Conservation (phyloP, 2,113 vertebrate genomes). For the Antennarius striatus region DNA sequence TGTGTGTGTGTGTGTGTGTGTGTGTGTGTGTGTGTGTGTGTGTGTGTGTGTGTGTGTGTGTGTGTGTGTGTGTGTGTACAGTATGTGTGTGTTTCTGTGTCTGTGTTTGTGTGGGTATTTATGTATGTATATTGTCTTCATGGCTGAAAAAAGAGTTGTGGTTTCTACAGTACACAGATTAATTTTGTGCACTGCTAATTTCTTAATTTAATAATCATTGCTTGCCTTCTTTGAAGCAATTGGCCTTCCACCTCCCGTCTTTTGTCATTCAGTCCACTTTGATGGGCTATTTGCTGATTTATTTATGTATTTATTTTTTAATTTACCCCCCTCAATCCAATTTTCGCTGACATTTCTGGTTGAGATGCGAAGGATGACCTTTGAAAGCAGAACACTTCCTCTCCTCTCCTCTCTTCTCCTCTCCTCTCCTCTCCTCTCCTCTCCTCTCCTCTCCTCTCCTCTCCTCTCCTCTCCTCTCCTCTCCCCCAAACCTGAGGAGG, state of each 20-base stretch:
- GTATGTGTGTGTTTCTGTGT: background rate
- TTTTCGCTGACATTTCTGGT: conserved; percentile 93
- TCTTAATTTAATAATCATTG: conserved; percentile 60
- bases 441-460: conserved; percentile 22
- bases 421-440: background rate
- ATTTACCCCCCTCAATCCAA: conserved; percentile 85
- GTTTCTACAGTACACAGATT: conserved; percentile 56
- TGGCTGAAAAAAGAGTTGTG: conserved; percentile 18
- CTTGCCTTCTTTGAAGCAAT: conserved; percentile 12
- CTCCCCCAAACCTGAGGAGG: too few species aligned
- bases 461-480: conserved; percentile 4
- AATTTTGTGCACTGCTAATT: conserved; percentile 49
- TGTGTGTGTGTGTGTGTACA: background rate
- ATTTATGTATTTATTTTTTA: conserved; percentile 85
- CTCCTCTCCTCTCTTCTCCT: background rate
- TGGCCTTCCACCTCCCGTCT: conserved; percentile 61
- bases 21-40: background rate
- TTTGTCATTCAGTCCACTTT: conserved; percentile 48
- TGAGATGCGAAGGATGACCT: conserved; percentile 88
- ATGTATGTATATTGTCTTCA: conserved; percentile 7
- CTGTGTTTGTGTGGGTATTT: too few species aligned
- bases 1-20: background rate
- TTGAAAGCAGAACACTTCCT: conserved; percentile 84
- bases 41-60: background rate
- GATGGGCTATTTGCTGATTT: conserved; percentile 85